Conservation (phyloP, 2,113 vertebrate genomes). For the Sialia sialis region DNA sequence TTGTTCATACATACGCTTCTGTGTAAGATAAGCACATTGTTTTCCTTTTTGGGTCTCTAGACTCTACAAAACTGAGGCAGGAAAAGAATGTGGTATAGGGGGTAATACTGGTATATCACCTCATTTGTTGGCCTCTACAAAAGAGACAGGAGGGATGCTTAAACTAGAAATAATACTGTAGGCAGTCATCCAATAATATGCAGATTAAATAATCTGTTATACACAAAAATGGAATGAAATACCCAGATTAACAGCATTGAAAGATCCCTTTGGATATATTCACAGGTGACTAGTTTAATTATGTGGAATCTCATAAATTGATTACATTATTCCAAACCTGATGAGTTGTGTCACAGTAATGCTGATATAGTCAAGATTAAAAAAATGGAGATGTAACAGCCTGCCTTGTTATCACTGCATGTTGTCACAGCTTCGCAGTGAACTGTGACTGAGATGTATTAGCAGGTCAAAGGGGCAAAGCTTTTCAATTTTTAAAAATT, state of each 20-base stretch:
- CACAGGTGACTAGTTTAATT: neutral
- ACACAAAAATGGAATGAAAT: neutral
- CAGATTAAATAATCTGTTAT: neutral
- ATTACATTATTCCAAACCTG: slow-evolving; percentile 13
- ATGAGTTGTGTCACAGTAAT: slow-evolving; percentile 17
- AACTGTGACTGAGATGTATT: slow-evolving; percentile 48
- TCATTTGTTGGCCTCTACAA: neutral
- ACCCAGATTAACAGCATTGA: neutral
- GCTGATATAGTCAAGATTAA: neutral
- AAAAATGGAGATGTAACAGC: neutral
- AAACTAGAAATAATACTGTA: neutral
- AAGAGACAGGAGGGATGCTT: neutral
- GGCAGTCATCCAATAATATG: neutral
- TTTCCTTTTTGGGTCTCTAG: neutral
- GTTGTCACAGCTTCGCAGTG: slow-evolving; percentile 35
- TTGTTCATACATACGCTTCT: neutral
- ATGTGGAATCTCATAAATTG: slow-evolving; percentile 1
- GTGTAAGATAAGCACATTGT: neutral
- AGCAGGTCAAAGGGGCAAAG: slow-evolving; percentile 54
- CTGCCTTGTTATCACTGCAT: slow-evolving; percentile 24
- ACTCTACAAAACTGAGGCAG: neutral
- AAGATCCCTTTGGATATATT: neutral
- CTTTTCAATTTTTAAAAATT: slow-evolving; percentile 60
- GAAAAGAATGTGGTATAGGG: neutral
- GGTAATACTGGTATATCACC: neutral